These are phyloP conservation scores for Bothrops jararaca DNA, from an alignment of 2,113 vertebrate genomes.

Conservation along the genomic window DNA sequence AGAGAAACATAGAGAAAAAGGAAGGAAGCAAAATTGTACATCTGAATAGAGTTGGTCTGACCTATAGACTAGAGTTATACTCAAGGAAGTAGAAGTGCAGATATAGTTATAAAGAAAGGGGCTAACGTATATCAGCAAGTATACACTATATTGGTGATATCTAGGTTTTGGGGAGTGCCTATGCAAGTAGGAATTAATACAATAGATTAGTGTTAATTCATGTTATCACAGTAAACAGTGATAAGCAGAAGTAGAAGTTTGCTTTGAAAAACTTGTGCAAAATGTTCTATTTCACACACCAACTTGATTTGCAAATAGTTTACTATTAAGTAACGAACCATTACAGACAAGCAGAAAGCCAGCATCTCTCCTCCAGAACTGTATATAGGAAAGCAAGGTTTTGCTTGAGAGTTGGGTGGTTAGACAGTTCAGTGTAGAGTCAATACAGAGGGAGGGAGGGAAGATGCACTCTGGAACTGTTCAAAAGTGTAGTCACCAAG, in stretches of 20 bases:
- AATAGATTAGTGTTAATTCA: not conserved
- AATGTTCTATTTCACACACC: not conserved
- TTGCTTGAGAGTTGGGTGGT: not conserved
- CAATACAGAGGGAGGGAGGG: not conserved
- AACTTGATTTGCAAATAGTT: not conserved
- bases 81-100: not conserved
- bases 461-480: not conserved
- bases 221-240: not conserved
- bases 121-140: not conserved
- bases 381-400: not conserved
- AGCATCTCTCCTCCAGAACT: not conserved
- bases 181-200: not conserved
- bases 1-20: not conserved
- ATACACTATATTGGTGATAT: not conserved
- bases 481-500: not conserved
- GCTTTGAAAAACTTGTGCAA: not conserved
- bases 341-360: not conserved
- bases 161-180: not conserved
- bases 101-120: not conserved
- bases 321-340: not conserved
- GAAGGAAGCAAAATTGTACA: not conserved
- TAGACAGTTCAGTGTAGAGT: not conserved
- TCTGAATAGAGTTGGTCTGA: not conserved
- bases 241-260: not conserved
- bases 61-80: not conserved